Conservation (phyloP, 1,140 invertebrate species). For the Orius laevigatus region DNA sequence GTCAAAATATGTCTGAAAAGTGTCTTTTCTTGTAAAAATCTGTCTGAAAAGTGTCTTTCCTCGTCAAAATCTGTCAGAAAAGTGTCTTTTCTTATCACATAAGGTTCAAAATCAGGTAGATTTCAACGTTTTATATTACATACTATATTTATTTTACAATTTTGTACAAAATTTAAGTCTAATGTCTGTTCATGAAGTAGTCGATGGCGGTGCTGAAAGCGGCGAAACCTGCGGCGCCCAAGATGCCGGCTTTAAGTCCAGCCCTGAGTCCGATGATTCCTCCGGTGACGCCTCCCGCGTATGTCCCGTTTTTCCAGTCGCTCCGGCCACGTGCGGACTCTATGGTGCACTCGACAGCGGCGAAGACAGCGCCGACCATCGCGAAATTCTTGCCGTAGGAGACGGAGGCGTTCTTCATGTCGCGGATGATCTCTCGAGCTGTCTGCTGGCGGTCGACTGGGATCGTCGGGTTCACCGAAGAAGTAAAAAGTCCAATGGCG, state of each 20-base stretch:
- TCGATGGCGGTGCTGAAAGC: conserved; percentile 90
- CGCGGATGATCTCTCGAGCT: conserved; percentile 63
- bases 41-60: too few species aligned
- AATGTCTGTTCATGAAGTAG: conserved; percentile 56
- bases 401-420: conserved; percentile 81
- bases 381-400: conserved; percentile 97
- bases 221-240: conserved; percentile 89
- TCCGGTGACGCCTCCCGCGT: conserved; percentile 84
- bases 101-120: too few species aligned
- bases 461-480: conserved; percentile 63
- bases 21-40: too few species aligned
- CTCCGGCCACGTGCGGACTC: conserved; percentile 81
- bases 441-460: conserved; percentile 55
- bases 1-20: too few species aligned
- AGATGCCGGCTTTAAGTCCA: conserved; percentile 76
- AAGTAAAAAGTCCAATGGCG: conserved; percentile 86
- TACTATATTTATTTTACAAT: too few species aligned
- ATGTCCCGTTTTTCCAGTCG: conserved; percentile 92
- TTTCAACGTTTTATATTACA: too few species aligned
- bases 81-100: too few species aligned
- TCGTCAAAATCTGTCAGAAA: too few species aligned
- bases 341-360: conserved; percentile 80
- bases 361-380: conserved; percentile 80
- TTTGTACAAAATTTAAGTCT: too few species aligned
- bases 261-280: conserved; percentile 90